A percentile compares a stretch with the other conserved stretches of the same genome.
phyloP scores from a whole-genome alignment of 2,888 invertebrate genomes.

The Leptopilina syphax region DNA sequence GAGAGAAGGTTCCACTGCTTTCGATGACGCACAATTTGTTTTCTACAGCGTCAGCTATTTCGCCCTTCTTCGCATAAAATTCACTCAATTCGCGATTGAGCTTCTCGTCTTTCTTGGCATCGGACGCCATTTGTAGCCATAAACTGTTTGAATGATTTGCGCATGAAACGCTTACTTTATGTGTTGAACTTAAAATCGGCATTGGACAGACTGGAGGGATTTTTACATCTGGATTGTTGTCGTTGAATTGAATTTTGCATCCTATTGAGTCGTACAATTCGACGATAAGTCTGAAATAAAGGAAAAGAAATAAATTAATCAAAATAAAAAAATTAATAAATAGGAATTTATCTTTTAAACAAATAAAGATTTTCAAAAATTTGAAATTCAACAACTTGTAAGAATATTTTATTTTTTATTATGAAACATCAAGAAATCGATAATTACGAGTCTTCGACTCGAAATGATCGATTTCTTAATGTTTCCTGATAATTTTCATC shows the following conservation, averaged over 20 bases:
- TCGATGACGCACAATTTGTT: constrained; percentile 82
- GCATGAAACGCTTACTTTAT: constrained; percentile 81
- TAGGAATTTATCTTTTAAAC: background rate
- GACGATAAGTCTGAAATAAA: constrained; percentile 80
- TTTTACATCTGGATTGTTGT: constrained; percentile 76
- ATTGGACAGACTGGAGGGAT: constrained; percentile 80
- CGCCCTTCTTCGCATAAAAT: constrained; percentile 80
- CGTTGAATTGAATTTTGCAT: constrained; percentile 58
- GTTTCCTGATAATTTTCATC: too few relatives aligned
- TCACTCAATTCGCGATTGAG: constrained; percentile 80
- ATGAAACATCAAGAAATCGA: too few relatives aligned
- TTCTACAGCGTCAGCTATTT: constrained; percentile 76
- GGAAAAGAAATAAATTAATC: constrained; percentile 37
- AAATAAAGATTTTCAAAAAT: too few relatives aligned
- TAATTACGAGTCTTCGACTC: too few relatives aligned
- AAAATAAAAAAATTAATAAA: constrained; percentile 42
- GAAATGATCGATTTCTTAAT: too few relatives aligned
- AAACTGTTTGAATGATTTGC: constrained; percentile 80
- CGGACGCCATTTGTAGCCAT: constrained; percentile 81
- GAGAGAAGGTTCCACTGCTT: constrained; percentile 85
- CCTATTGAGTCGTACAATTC: constrained; percentile 80
- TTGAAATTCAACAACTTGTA: too few relatives aligned
- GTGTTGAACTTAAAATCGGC: constrained; percentile 81
- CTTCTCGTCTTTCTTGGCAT: constrained; percentile 76
- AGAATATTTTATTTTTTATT: too few relatives aligned